These are phyloP conservation scores for Linnaemya tessellans DNA, from an alignment of 2,888 invertebrate species.

Conservation along the genomic window DNA sequence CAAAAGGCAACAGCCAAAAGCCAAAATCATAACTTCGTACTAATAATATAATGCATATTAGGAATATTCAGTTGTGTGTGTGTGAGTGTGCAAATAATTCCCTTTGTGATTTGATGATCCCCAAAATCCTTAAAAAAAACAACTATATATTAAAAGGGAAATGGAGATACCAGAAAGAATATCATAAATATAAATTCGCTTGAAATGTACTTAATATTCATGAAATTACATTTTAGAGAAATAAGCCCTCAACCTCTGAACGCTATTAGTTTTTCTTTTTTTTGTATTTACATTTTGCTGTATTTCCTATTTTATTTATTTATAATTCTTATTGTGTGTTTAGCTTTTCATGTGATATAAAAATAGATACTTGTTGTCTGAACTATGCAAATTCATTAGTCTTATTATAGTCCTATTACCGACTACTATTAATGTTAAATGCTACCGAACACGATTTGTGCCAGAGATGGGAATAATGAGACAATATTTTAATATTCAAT, in stretches of 20 bases:
- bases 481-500: too few species aligned
- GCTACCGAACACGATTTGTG: not conserved
- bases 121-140: not conserved
- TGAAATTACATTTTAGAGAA: not conserved
- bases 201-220: not conserved
- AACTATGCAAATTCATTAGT: too few species aligned
- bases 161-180: not conserved
- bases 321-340: not conserved
- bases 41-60: not conserved
- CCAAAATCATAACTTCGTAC: slow-evolving; percentile 20
- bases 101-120: slow-evolving; percentile 18
- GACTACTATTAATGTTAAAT: too few species aligned
- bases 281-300: not conserved
- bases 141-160: not conserved
- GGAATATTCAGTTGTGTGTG: not conserved
- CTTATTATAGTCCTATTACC: too few species aligned
- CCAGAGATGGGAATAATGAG: too few species aligned
- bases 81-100: not conserved
- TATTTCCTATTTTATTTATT: not conserved
- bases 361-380: too few species aligned
- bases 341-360: too few species aligned
- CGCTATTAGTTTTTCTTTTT: not conserved
- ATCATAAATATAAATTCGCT: slow-evolving; percentile 5
- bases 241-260: not conserved
- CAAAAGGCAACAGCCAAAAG: slow-evolving; percentile 7